phyloP scores from a whole-genome alignment of 2,888 invertebrate species.

The Xanthorhoe designata region DNA sequence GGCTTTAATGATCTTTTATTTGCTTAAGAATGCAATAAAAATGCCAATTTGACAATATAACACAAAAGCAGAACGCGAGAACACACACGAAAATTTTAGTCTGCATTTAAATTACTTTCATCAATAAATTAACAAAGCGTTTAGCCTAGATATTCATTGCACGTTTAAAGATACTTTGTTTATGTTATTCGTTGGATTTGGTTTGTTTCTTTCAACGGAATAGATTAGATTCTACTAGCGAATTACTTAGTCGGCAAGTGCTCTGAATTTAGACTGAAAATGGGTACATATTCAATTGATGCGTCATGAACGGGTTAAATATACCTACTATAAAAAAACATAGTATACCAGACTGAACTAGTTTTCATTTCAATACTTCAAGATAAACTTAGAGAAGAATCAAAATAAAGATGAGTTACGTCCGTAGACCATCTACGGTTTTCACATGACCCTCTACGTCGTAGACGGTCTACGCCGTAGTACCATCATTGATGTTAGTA shows the following conservation, averaged over 20 bases:
- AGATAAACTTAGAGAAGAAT: too few species aligned
- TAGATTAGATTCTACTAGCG: conserved; percentile 34
- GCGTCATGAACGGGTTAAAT: conserved; percentile 20
- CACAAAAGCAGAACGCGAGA: conserved; percentile 15
- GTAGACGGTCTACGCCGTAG: conserved; percentile 19
- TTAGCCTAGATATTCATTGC: conserved; percentile 55
- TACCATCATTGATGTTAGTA: background rate
- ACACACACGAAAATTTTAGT: conserved; percentile 13
- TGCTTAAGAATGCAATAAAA: too few species aligned
- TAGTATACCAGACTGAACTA: background rate
- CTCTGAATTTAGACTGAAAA: conserved; percentile 36
- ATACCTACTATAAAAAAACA: background rate
- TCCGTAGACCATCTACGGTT: conserved; percentile 5
- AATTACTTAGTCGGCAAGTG: conserved; percentile 39
- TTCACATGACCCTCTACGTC: conserved; percentile 7
- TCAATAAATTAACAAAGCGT: conserved; percentile 21
- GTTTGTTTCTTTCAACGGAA: conserved; percentile 42
- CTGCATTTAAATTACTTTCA: background rate
- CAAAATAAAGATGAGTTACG: background rate
- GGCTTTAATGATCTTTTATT: too few species aligned
- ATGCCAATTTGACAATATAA: conserved; percentile 18
- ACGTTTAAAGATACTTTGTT: conserved; percentile 35
- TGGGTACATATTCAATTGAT: conserved; percentile 21
- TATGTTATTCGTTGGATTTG: conserved; percentile 31
- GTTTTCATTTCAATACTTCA: too few species aligned